Evolutionary conservation across 2,888 invertebrate species (phyloP).

Genomic region (Caenorhabditis sinica): DNA sequence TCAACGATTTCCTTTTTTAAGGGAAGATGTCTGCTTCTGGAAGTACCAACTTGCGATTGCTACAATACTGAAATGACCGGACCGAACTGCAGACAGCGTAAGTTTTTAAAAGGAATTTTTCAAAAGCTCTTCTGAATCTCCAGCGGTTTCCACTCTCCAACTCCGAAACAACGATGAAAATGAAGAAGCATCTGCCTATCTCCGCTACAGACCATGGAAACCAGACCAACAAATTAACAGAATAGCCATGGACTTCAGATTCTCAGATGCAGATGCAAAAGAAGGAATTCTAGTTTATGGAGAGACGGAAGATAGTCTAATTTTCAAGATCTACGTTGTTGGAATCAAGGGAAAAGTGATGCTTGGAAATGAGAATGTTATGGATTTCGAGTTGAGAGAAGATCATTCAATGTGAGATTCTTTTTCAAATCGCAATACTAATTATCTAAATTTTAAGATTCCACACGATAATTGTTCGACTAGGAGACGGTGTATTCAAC

Average conservation of each 20-base stretch:
- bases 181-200: constrained; percentile 50
- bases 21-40: constrained; percentile 69
- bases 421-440: neutral
- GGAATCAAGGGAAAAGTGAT: constrained; percentile 66
- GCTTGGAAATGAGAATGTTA: constrained; percentile 42
- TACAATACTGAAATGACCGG: constrained; percentile 71
- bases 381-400: constrained; percentile 62
- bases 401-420: constrained; percentile 53
- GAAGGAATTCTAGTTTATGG: constrained; percentile 70
- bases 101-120: neutral
- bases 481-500: constrained; percentile 40
- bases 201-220: constrained; percentile 60
- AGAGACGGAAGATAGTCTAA: constrained; percentile 26
- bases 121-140: neutral
- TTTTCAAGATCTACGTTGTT: constrained; percentile 69
- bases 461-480: constrained; percentile 51
- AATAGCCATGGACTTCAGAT: constrained; percentile 69
- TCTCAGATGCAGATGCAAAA: constrained; percentile 55
- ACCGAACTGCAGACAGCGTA: constrained; percentile 73
- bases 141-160: constrained; percentile 48
- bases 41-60: constrained; percentile 75
- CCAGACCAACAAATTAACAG: constrained; percentile 49
- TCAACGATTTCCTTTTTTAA: constrained; percentile 13
- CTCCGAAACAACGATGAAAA: constrained; percentile 67
- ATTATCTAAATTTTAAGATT: constrained; percentile 41